Conservation (phyloP, 1,140 invertebrate species). For the Heliconius hermathena region DNA sequence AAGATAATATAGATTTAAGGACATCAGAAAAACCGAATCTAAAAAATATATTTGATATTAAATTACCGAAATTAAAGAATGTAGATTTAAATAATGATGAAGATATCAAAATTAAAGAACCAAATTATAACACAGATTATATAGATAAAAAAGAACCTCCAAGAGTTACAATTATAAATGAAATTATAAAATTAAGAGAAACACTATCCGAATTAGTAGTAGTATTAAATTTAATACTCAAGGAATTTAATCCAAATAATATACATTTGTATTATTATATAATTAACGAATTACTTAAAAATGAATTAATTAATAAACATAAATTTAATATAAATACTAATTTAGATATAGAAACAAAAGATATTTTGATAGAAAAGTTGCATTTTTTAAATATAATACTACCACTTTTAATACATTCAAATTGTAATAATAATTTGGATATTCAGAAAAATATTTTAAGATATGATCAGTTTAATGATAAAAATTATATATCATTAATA, state of each 20-base stretch:
- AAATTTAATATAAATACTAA: not conserved
- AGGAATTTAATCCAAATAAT: slow-evolving; percentile 1
- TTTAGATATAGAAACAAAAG: not conserved
- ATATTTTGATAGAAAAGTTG: not conserved
- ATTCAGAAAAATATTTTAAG: not conserved
- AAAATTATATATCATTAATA: not conserved
- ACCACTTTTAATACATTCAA: not conserved
- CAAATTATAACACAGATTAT: not conserved
- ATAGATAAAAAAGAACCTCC: not conserved
- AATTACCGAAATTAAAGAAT: not conserved
- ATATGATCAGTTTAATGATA: not conserved
- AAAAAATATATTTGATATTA: not conserved
- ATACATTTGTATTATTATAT: not conserved
- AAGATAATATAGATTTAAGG: not conserved
- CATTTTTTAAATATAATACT: not conserved
- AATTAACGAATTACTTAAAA: not conserved
- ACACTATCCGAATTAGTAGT: not conserved
- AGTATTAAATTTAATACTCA: not conserved
- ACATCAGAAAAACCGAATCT: not conserved
- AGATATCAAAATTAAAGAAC: not conserved
- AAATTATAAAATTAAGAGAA: not conserved
- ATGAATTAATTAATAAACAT: not conserved
- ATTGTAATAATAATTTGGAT: not conserved
- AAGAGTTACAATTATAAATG: not conserved
- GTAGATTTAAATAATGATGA: not conserved